A percentile compares a stretch with the other conserved stretches of the same genome.
These are phyloP conservation scores for Melanotaenia trifasciata DNA, from an alignment of 2,797 vertebrate genomes.

Conservation along the genomic window DNA sequence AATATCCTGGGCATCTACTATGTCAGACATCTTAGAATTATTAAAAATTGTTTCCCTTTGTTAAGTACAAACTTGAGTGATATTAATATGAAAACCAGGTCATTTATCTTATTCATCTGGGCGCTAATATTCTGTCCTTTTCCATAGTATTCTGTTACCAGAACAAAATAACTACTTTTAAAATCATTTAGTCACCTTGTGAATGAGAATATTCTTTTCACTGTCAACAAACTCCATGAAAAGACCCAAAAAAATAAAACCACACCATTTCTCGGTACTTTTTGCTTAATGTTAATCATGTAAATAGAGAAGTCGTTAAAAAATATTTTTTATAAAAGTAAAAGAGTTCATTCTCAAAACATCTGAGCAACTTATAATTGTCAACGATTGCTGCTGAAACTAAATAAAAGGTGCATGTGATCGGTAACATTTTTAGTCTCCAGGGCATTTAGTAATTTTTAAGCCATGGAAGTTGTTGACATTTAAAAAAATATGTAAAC, in stretches of 20 bases:
- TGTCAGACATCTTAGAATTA: slow-evolving; percentile 25
- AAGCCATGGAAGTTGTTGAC: slow-evolving; percentile 23
- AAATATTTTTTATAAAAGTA: background rate
- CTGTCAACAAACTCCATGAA: slow-evolving; percentile 1
- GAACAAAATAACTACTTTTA: slow-evolving; percentile 16
- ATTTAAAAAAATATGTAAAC: slow-evolving; percentile 12
- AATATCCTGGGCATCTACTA: slow-evolving; percentile 2
- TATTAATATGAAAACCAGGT: background rate
- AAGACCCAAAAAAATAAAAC: background rate
- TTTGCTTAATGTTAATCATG: background rate
- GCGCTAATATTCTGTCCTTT: background rate
- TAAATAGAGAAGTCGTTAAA: background rate
- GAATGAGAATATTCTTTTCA: slow-evolving; percentile 8
- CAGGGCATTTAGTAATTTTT: background rate
- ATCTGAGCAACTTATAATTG: background rate
- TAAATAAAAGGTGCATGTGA: background rate
- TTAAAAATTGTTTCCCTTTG: slow-evolving; percentile 10
- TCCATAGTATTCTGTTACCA: slow-evolving; percentile 1
- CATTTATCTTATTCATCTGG: background rate
- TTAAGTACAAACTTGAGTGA: slow-evolving; percentile 1
- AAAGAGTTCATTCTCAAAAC: no score
- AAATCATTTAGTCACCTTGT: background rate
- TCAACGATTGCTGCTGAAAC: background rate
- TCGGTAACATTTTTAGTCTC: slow-evolving; percentile 1
- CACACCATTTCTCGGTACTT: background rate